Percentiles rank a stretch among this genome's conserved stretches.
These are phyloP conservation scores for Monochamus saltuarius DNA, from an alignment of 1,140 invertebrate genomes.

Conservation along the genomic window DNA sequence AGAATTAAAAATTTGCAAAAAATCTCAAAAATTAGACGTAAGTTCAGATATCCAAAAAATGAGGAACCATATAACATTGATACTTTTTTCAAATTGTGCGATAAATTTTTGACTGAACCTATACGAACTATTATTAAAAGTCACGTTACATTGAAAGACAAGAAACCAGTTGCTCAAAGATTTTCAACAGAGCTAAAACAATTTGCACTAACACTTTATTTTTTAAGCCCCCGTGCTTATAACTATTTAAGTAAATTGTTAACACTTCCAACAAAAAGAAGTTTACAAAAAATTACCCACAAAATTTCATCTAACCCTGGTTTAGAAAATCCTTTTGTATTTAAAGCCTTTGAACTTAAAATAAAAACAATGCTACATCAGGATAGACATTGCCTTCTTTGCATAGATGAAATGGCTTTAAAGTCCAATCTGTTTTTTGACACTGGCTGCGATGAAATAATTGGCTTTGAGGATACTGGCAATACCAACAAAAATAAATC, in stretches of 20 bases:
- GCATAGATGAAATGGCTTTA: slow-evolving; percentile 41
- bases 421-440: slow-evolving; percentile 34
- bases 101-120: background rate
- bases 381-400: slow-evolving; percentile 30
- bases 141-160: slow-evolving; percentile 13
- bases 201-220: slow-evolving; percentile 18
- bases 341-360: slow-evolving; percentile 13
- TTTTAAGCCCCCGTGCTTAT: slow-evolving; percentile 12
- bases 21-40: too few species aligned
- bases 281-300: slow-evolving; percentile 3
- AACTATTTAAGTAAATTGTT: slow-evolving; percentile 8
- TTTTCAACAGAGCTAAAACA: slow-evolving; percentile 4
- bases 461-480: slow-evolving; percentile 35
- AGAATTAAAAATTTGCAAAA: too few species aligned
- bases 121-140: slow-evolving; percentile 3
- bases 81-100: too few species aligned
- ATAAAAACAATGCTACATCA: slow-evolving; percentile 2
- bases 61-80: too few species aligned
- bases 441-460: slow-evolving; percentile 29
- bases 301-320: slow-evolving; percentile 8
- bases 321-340: slow-evolving; percentile 9
- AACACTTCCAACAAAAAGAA: background rate
- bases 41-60: too few species aligned
- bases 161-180: background rate
- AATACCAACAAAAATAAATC: slow-evolving; percentile 11